A percentile compares a stretch with the other conserved stretches of the same genome.
These are phyloP conservation scores for human DNA, from an alignment of 2,113 vertebrate genomes.

Conservation along the genomic window GRCh38 chr11:120977501-120978000, in stretches of 20 bases:
- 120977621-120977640: background rate
- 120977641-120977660: background rate
- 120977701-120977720: background rate
- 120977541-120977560: slow-evolving; percentile 64
- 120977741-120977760: background rate
- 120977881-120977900: fast-evolving
- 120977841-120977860: fast-evolving
- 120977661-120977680: background rate
- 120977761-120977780: background rate
- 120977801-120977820: background rate
- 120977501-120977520: slow-evolving; percentile 50
- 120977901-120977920: background rate
- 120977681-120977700: background rate
- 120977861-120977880: fast-evolving
- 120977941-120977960: background rate
- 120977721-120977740: background rate
- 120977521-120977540: slow-evolving; percentile 75
- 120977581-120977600: slow-evolving; percentile 42
- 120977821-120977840: background rate
- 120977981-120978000: background rate
- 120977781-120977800: background rate
- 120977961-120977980: background rate
- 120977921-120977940: background rate
- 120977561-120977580: slow-evolving; percentile 60
- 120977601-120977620: background rate